Conservation (phyloP, 2,797 vertebrate species). For the Rhinogobio ventralis region DNA sequence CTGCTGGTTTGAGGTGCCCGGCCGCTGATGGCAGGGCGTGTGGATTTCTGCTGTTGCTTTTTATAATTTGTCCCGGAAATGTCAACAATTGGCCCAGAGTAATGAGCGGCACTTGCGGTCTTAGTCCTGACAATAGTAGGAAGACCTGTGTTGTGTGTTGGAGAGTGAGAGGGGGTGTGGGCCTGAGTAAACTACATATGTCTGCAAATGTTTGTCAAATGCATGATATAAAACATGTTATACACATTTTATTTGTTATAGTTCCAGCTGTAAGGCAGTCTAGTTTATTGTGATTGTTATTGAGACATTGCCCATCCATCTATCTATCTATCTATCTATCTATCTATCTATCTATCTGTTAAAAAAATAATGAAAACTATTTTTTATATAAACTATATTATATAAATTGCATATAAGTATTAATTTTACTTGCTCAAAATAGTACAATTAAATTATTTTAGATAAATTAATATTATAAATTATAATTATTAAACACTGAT, state of each 20-base stretch:
- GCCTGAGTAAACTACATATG: slow-evolving; percentile 58
- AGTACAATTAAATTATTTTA: neutral
- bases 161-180: slow-evolving; percentile 75
- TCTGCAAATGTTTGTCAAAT: slow-evolving; percentile 39
- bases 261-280: neutral
- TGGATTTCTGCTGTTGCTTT: slow-evolving; percentile 94
- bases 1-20: slow-evolving; percentile 36
- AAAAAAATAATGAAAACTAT: neutral
- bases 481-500: neutral
- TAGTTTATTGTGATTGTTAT: slow-evolving; percentile 13
- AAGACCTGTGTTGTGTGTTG: slow-evolving; percentile 89
- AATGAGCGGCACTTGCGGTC: slow-evolving; percentile 96
- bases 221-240: slow-evolving; percentile 17
- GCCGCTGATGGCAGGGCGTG: slow-evolving; percentile 81
- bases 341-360: neutral
- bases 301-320: neutral
- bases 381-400: neutral
- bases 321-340: too few relatives aligned
- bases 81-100: slow-evolving; percentile 94
- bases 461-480: neutral
- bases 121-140: slow-evolving; percentile 95
- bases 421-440: neutral
- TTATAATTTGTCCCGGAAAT: slow-evolving; percentile 99
- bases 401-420: neutral
- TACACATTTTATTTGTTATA: neutral